Conservation (phyloP, 1,140 invertebrate genomes). For the Xylocopa sonorina region DNA sequence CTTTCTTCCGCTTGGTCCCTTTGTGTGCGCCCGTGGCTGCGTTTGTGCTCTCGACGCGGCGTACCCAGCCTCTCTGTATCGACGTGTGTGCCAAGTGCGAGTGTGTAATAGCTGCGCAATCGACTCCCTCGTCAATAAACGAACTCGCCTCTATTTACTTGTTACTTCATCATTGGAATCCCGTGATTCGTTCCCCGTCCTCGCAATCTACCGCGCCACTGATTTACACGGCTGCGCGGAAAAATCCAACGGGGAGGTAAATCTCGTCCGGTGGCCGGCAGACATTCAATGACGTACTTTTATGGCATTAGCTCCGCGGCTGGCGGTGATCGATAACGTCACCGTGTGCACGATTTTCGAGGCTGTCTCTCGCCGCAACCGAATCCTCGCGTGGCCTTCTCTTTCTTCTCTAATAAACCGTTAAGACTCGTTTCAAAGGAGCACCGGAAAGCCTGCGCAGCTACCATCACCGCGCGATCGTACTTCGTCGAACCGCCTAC, state of each 20-base stretch:
- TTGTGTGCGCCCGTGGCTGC: background rate
- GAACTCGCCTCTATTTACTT: slow-evolving; percentile 68
- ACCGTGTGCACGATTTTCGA: too few species aligned
- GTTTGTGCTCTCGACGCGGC: background rate
- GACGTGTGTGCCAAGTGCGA: background rate
- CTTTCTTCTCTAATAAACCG: too few species aligned
- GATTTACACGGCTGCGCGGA: slow-evolving; percentile 60
- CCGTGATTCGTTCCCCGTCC: slow-evolving; percentile 38
- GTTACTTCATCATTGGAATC: slow-evolving; percentile 71
- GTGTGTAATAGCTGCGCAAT: slow-evolving; percentile 49
- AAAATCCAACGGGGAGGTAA: slow-evolving; percentile 40
- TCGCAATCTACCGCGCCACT: slow-evolving; percentile 56
- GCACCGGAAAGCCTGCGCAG: too few species aligned
- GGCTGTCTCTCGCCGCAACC: too few species aligned
- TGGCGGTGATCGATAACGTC: slow-evolving; percentile 17
- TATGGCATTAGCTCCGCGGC: slow-evolving; percentile 39
- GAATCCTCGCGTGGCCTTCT: too few species aligned
- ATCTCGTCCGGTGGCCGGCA: slow-evolving; percentile 30
- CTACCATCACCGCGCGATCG: too few species aligned
- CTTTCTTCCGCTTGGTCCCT: slow-evolving; percentile 9
- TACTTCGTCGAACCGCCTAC: too few species aligned
- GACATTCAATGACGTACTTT: slow-evolving; percentile 36
- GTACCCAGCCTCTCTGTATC: too few species aligned
- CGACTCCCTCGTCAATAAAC: slow-evolving; percentile 66
- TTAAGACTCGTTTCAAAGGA: too few species aligned